Base-by-base conservation (phyloP, 2,113 vertebrate species). In the Petrocephalus microphthalmus region DNA sequence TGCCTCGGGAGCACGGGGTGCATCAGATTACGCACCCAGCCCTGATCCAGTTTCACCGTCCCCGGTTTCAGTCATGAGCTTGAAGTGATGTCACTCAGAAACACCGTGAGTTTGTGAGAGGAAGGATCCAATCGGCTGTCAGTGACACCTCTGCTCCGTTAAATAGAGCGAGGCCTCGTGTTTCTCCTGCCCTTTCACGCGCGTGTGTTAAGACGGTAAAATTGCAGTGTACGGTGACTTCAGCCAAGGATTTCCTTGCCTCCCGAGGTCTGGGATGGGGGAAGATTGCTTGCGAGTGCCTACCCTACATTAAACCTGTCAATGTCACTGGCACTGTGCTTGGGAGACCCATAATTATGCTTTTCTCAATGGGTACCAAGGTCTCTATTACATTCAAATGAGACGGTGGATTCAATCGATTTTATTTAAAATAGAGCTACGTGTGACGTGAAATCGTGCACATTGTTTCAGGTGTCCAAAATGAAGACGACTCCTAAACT, bases 341-440 rank as follows among this genome's bases (percentile, higher is more conserved):
- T 94, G 95, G 95, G 95, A 96, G 96, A 96, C 96, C 96, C 96
- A 95, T 96, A 97, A 97, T 97, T 97, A 97, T 95, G 95, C 96
- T 95, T 95, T 95, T 96, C 95, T 96, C 96, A 96, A 93, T 95
- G 95, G 94, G 95, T 95, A 95, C 95, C 96, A 96, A 94, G 95
- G 95, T 95, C 97, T 96, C 96, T 94, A 96, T 97, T 97, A 97
- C 96, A 97, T 97, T 97, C 95, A 97, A 97, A 97, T 96, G 95
- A 97, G 96, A 94, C 88, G 90, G 90, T 89, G 42, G 90, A 90
- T 94, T 89, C 94, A 92, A 90, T 90, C 93, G 84, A 74, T 47
- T 89, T 87, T 94, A 95, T 96, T 94, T 95, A 95, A 95, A 96
- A 95, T 93, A 95, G 93, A 95, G 94, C 94, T 92, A 94, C 67